Percentiles rank a stretch among this genome's conserved stretches.
Evolutionary conservation across 2,113 vertebrate genomes (phyloP).

Genomic region (Gambusia holbrooki): DNA sequence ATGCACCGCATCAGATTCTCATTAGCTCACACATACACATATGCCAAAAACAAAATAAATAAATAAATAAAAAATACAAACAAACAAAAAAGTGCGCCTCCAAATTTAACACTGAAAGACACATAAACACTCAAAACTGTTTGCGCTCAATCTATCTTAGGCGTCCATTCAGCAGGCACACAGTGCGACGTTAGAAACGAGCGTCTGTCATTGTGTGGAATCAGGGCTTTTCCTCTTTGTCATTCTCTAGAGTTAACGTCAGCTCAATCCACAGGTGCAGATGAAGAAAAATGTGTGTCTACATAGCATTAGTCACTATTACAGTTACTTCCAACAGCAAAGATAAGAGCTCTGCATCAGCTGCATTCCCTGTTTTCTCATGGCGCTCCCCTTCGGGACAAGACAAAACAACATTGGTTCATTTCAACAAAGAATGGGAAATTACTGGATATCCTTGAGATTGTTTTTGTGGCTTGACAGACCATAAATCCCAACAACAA

Average conservation of each 20-base stretch:
- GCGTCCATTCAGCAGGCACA: background rate
- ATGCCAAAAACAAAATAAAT: background rate
- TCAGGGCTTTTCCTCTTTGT: background rate
- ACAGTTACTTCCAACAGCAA: slow-evolving; percentile 11
- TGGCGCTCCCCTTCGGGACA: background rate
- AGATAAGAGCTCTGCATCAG: slow-evolving; percentile 5
- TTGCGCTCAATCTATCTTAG: background rate
- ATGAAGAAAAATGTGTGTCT: slow-evolving; percentile 1
- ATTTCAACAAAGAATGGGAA: slow-evolving; percentile 31
- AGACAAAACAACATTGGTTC: slow-evolving; percentile 52
- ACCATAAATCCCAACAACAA: slow-evolving; percentile 10
- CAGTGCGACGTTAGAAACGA: background rate
- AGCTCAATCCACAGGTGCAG: slow-evolving; percentile 6
- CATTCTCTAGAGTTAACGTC: background rate
- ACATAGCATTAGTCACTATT: slow-evolving; percentile 14
- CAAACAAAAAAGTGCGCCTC: background rate
- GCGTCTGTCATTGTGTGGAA: background rate
- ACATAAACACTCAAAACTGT: background rate
- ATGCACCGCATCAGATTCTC: slow-evolving; percentile 61
- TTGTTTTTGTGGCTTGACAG: slow-evolving; percentile 12
- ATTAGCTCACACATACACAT: background rate
- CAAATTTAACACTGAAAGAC: background rate
- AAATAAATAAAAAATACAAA: no score
- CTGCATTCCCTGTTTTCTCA: slow-evolving; percentile 13
- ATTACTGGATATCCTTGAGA: slow-evolving; percentile 38